Evolutionary conservation across 2,797 vertebrate species (phyloP).

Genomic region (Nyctibius grandis): DNA sequence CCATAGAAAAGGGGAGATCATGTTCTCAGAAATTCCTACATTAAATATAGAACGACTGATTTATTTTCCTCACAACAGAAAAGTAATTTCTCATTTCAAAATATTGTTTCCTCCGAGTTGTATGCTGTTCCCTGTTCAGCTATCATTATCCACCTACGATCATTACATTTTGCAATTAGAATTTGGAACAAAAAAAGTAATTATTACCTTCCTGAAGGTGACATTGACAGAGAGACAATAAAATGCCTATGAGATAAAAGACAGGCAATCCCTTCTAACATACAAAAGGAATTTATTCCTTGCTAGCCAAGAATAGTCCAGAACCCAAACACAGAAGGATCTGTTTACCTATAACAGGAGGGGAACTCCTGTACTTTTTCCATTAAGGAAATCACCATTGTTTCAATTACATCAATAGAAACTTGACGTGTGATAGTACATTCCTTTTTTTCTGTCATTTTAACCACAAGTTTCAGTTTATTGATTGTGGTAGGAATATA

Average conservation of each 20-base stretch:
- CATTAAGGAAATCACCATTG: neutral
- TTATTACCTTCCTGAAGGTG: neutral
- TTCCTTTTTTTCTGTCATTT: constrained; percentile 5
- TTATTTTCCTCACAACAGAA: neutral
- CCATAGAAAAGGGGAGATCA: neutral
- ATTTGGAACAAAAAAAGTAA: neutral
- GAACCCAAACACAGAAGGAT: neutral
- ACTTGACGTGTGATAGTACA: neutral
- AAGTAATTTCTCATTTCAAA: constrained; percentile 19
- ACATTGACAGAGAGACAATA: neutral
- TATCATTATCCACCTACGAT: neutral
- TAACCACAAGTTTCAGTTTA: neutral
- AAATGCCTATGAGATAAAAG: neutral
- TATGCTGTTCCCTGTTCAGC: neutral
- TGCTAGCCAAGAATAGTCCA: neutral
- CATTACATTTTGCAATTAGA: neutral
- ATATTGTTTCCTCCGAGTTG: neutral
- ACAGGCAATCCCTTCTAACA: neutral
- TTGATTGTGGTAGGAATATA: neutral
- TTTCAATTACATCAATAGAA: constrained; percentile 28
- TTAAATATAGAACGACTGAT: neutral
- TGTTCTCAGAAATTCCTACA: neutral
- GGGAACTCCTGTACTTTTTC: neutral
- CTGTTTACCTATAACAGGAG: neutral
- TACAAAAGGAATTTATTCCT: neutral